Base-by-base conservation (phyloP, 2,797 vertebrate species). In the Chrysolophus pictus region DNA sequence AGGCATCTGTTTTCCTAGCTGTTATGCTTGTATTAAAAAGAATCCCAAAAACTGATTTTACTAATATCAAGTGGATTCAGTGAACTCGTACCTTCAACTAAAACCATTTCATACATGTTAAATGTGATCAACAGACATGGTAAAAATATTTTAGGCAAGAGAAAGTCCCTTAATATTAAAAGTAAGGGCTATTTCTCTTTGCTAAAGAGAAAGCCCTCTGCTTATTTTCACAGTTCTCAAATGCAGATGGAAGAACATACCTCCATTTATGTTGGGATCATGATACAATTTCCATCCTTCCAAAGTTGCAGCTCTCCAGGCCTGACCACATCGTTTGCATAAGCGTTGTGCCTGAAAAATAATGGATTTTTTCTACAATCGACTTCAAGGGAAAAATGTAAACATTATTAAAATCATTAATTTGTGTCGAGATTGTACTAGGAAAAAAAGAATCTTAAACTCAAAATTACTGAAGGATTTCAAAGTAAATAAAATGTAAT, bases 251-350 rank as follows among this genome's bases (percentile, higher is more conserved):
- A 53, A 69, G 29, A 42, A 62, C 60, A 91, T 94, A 99, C 99
- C 99, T 98, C 98, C 98, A 53, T 95, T 98, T 96, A 98, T 97
- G 94, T 99, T 99, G 81, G 99, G 99, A 91, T 99, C 99, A 22
- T 99, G 99, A 92, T 99, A 99, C 31, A 99, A 97, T 62, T 99
- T 99, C 99, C 99, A 99, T 72, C 99, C 99, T 97, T 99, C 99
- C 82, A 99, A 98, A n/a, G 99, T 99, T 13, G 99, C 99, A 75
- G 99, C 99, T 97, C 99, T 98, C 99, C 99, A 99, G 56, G 99
- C 99, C 97, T 99, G 99, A 90, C 99, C 99, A 92, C 99, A 99
- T 53, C 99, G 98, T 96, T 99, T 99, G 96, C 99, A 99, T 75
- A 99, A 96, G 77, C 99, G 98, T 79, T 99, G 99, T 87, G 99